Conservation (phyloP, 2,888 invertebrate species). For the Leptopilina myrica region DNA sequence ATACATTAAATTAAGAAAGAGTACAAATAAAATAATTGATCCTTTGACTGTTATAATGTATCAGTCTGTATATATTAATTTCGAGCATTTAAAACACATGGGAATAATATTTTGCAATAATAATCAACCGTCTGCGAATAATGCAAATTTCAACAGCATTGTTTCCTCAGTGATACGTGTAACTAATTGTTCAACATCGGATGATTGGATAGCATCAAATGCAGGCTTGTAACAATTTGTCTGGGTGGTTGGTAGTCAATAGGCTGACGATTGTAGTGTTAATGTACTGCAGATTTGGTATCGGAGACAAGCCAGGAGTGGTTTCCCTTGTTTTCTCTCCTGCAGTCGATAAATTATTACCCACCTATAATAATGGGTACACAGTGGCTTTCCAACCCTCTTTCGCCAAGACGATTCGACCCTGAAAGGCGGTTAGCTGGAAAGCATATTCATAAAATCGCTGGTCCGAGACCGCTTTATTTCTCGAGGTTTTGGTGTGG, state of each 20-base stretch:
- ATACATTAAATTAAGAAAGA: too few species aligned
- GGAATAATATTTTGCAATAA: too few species aligned
- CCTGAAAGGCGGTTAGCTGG: slow-evolving; percentile 62
- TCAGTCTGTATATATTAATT: too few species aligned
- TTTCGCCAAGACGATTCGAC: slow-evolving; percentile 58
- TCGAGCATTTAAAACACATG: too few species aligned
- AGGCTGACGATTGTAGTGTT: slow-evolving; percentile 17
- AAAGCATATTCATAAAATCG: slow-evolving; percentile 75
- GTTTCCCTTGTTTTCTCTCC: slow-evolving; percentile 65
- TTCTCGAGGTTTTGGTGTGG: slow-evolving; percentile 58
- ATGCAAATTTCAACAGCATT: slow-evolving; percentile 15
- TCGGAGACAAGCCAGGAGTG: slow-evolving; percentile 54
- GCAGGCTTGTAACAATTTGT: slow-evolving; percentile 29
- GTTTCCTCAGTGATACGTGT: neutral
- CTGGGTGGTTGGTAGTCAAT: slow-evolving; percentile 12
- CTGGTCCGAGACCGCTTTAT: slow-evolving; percentile 73
- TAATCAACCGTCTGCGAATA: neutral
- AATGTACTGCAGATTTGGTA: slow-evolving; percentile 51
- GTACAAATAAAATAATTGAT: too few species aligned
- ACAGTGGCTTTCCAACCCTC: slow-evolving; percentile 61
- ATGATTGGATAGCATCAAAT: slow-evolving; percentile 10
- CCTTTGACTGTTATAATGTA: too few species aligned
- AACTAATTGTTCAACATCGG: slow-evolving; percentile 27
- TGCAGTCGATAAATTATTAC: slow-evolving; percentile 65
- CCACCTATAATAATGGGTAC: slow-evolving; percentile 63